These are phyloP conservation scores for Lysiphlebus fabarum DNA, from an alignment of 1,140 invertebrate species.

Conservation along the genomic window DNA sequence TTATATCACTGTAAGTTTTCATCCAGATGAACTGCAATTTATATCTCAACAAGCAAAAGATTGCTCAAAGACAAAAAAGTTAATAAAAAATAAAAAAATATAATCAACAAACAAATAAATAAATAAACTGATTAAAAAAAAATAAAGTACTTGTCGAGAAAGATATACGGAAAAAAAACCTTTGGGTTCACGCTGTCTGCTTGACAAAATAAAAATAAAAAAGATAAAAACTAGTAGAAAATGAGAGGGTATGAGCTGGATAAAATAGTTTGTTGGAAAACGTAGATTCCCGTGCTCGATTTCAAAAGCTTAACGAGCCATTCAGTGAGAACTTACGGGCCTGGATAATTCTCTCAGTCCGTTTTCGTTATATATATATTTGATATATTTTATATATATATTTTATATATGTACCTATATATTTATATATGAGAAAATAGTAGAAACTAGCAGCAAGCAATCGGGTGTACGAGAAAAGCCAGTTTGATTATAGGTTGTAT, in stretches of 20 bases:
- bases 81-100: too few relatives aligned
- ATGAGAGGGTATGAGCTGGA: conserved; percentile 7
- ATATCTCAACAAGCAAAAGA: too few relatives aligned
- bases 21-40: too few relatives aligned
- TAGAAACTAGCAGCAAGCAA: too few relatives aligned
- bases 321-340: conserved; percentile 24
- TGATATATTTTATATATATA: conserved; percentile 4
- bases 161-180: too few relatives aligned
- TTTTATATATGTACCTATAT: not conserved
- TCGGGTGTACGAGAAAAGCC: conserved; percentile 12
- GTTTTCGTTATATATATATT: conserved; percentile 7
- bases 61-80: too few relatives aligned
- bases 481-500: conserved; percentile 19
- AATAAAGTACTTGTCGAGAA: too few relatives aligned
- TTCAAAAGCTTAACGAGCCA: conserved; percentile 30
- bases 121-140: too few relatives aligned
- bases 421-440: too few relatives aligned
- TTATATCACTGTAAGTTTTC: too few relatives aligned
- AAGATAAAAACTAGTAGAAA: not conserved
- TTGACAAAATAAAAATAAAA: conserved; percentile 2
- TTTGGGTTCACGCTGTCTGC: too few relatives aligned
- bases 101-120: too few relatives aligned
- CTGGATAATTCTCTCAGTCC: conserved; percentile 23
- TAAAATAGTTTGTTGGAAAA: conserved; percentile 8
- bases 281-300: conserved; percentile 25